Evolutionary conservation across 2,888 invertebrate species (phyloP), one percentile per base, ranked within the genome.

Genomic region (Leptopilina drosophilae): DNA sequence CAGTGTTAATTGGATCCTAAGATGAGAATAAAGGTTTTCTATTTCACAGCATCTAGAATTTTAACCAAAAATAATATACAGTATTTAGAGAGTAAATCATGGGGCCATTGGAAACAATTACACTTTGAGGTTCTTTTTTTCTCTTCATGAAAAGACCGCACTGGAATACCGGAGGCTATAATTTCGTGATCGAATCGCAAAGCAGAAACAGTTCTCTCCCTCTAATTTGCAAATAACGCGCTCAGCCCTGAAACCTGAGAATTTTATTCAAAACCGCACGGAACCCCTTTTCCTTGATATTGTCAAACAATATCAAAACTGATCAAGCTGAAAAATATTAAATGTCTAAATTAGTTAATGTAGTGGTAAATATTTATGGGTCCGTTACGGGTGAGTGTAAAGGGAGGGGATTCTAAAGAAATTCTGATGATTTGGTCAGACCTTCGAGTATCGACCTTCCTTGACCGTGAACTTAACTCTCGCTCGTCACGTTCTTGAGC

Each of bases 381-480:
- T 20, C 20, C 20, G 20, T 20, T 20, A 20, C 20, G 20, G 20
- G 20, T 20, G 1, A 20, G 20, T 20, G 20, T 33, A 33, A 33
- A 33, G 26, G 20, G 20, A 5, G 9, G 15, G 8, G 15, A 3
- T 62, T 59, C 59, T n/a, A 59, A 59, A 20, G 20, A 9, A 20
- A 15, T 62, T 62, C 9, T 15, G 8, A 15, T 9, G 6, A 9
- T 20, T 20, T 2, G 62, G 4, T 8, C 20, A 1, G 0, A 62
- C n/a, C 56, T n/a, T 56, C 12, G 15, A 59, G 59, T 46, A n/a
- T 59, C 6, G 62, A 62, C 62, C 62, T 62, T 62, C 20, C 62
- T 62, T 62, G 62, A 62, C 56, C n/a, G 2, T 56, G 56, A 73
- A 73, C 56, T 73, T 53, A 8, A 53, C 26, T 26, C 49, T 56